Evolutionary conservation across 2,113 vertebrate species (phyloP).

Genomic region (Phyllostomus hastatus): DNA sequence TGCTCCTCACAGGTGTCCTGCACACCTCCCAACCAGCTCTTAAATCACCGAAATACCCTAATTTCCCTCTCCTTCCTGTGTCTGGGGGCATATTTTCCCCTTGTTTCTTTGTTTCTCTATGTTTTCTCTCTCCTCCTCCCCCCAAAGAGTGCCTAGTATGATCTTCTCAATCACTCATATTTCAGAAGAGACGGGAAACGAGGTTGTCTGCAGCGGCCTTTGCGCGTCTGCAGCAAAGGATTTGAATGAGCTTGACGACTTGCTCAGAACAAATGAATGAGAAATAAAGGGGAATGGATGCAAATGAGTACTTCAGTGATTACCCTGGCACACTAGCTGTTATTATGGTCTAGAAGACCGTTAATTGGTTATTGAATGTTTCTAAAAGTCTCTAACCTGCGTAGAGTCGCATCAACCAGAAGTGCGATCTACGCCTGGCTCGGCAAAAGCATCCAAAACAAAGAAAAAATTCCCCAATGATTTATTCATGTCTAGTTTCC

Average conservation of each 20-base stretch:
- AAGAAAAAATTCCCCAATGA: background rate
- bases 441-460: background rate
- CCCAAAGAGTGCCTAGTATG: background rate
- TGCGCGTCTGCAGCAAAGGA: conserved; percentile 18
- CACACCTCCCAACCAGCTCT: background rate
- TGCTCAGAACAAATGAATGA: conserved; percentile 41
- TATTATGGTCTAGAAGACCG: conserved; percentile 20
- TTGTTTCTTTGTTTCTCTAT: background rate
- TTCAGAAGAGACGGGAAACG: conserved; percentile 33
- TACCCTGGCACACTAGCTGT: background rate
- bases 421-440: background rate
- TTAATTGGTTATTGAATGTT: conserved; percentile 51
- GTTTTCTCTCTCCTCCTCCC: background rate
- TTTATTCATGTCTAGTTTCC: conserved; percentile 1
- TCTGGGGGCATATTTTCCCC: background rate
- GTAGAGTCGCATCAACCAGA: conserved; percentile 27
- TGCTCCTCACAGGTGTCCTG: background rate
- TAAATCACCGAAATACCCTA: background rate
- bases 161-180: conserved; percentile 46
- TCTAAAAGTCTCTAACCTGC: conserved; percentile 34
- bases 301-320: conserved; percentile 34
- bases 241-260: conserved; percentile 44
- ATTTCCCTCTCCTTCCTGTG: background rate
- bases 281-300: conserved; percentile 16
- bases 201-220: background rate